Percentiles rank a stretch among this genome's conserved stretches.
Conservation (phyloP, 1,140 invertebrate species). For the Doryteuthis pealeii region DNA sequence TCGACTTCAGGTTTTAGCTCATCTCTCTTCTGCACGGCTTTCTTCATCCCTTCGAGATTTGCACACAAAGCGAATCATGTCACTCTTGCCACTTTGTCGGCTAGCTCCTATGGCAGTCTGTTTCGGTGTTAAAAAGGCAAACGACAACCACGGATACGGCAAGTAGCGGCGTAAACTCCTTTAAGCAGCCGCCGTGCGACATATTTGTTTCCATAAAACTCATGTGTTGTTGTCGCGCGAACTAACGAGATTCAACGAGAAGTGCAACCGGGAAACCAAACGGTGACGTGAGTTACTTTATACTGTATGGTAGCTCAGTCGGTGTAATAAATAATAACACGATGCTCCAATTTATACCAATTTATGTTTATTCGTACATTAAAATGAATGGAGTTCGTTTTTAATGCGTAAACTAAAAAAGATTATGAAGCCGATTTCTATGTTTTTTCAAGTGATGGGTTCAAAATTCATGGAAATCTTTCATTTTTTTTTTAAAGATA, state of each 20-base stretch:
- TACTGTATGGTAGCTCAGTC: no score
- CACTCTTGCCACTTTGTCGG: not conserved
- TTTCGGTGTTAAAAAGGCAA: not conserved
- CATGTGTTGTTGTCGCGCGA: constrained; percentile 7
- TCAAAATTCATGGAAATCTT: no score
- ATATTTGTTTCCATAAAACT: constrained; percentile 11
- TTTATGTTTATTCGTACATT: no score
- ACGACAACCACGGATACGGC: not conserved
- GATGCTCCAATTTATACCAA: no score
- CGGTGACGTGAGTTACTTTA: no score
- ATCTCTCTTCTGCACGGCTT: constrained; percentile 24
- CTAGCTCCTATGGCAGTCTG: not conserved
- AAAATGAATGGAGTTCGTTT: no score
- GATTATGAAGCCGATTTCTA: no score
- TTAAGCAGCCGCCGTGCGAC: not conserved
- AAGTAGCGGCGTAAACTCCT: not conserved
- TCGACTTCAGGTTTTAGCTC: constrained; percentile 46
- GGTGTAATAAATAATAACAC: no score
- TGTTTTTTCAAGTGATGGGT: no score
- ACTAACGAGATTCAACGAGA: not conserved
- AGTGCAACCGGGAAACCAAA: no score
- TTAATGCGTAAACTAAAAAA: no score
- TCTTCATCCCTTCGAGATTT: constrained; percentile 35
- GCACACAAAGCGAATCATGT: constrained; percentile 11
- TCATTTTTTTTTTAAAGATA: no score